These are phyloP conservation scores for Meloe dianella DNA, from an alignment of 2,888 invertebrate genomes.

Conservation along the genomic window DNA sequence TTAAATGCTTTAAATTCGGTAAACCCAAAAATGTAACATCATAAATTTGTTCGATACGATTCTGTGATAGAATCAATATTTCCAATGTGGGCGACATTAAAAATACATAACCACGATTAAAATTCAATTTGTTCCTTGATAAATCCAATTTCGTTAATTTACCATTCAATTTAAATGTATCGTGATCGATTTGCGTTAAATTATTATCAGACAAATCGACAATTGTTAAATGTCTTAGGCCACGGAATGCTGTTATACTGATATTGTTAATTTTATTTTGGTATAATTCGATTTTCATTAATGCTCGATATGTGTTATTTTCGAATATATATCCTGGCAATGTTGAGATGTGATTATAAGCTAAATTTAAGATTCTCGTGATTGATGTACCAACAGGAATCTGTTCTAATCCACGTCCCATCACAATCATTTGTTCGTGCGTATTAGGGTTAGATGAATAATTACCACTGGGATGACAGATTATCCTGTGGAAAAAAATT, in stretches of 20 bases:
- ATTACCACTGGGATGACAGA: neutral
- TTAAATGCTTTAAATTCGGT: slow-evolving; percentile 51
- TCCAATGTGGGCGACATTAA: slow-evolving; percentile 50
- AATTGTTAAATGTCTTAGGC: slow-evolving; percentile 45
- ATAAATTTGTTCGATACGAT: slow-evolving; percentile 53
- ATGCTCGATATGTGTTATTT: slow-evolving; percentile 47
- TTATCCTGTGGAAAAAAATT: slow-evolving; percentile 12
- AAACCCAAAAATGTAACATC: slow-evolving; percentile 52
- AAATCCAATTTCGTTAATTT: slow-evolving; percentile 51
- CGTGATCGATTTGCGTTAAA: slow-evolving; percentile 47
- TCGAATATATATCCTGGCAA: slow-evolving; percentile 49
- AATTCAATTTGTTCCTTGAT: slow-evolving; percentile 50
- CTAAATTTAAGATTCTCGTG: slow-evolving; percentile 45
- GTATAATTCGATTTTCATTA: slow-evolving; percentile 48
- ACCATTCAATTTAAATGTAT: slow-evolving; percentile 50
- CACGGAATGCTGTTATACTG: slow-evolving; percentile 50
- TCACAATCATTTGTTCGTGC: slow-evolving; percentile 25
- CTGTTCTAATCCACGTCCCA: slow-evolving; percentile 42
- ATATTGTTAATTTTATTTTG: slow-evolving; percentile 52
- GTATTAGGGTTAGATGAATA: slow-evolving; percentile 7
- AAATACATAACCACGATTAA: slow-evolving; percentile 49
- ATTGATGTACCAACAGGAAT: slow-evolving; percentile 47
- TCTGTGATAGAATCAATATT: slow-evolving; percentile 51
- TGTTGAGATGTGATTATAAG: slow-evolving; percentile 49
- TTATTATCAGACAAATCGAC: slow-evolving; percentile 55